phyloP scores from a whole-genome alignment of 2,113 vertebrate genomes.

The Eptatretus burgeri region DNA sequence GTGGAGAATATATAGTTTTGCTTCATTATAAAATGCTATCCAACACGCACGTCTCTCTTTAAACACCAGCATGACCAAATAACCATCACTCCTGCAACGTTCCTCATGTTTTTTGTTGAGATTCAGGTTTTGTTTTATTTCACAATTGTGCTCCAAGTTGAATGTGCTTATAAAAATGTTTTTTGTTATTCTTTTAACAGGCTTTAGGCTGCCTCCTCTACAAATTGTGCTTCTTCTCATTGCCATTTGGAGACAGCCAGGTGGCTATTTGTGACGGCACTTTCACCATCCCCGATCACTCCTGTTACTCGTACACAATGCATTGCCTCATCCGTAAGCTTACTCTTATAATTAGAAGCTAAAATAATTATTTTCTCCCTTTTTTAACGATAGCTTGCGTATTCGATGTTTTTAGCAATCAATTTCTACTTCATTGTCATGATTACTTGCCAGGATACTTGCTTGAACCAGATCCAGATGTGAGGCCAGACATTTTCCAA shows the following conservation, averaged over 20 bases:
- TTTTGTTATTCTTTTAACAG: conserved; percentile 17
- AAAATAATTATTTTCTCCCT: not conserved
- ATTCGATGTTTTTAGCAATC: not conserved
- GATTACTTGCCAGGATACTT: conserved; percentile 36
- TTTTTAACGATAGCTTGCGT: not conserved
- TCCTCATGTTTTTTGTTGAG: not conserved
- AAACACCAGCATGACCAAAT: too few species aligned
- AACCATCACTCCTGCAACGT: not conserved
- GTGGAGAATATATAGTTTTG: too few species aligned
- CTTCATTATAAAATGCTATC: too few species aligned
- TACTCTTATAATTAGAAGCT: not conserved
- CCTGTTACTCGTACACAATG: conserved; percentile 45
- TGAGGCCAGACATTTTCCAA: conserved; percentile 81
- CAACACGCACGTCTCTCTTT: too few species aligned
- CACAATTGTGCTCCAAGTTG: not conserved
- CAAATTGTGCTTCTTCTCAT: conserved; percentile 89
- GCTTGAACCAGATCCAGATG: conserved; percentile 74
- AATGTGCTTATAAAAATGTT: not conserved
- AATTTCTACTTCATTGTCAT: not conserved
- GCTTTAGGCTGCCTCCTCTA: conserved; percentile 92
- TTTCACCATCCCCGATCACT: conserved; percentile 71
- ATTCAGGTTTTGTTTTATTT: not conserved
- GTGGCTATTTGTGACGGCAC: conserved; percentile 89
- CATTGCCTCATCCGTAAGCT: conserved; percentile 86
- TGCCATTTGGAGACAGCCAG: conserved; percentile 95